A percentile compares a stretch with the other conserved stretches of the same genome.
These are phyloP conservation scores for Ectemnius lituratus DNA, from an alignment of 2,888 invertebrate species.

Conservation along the genomic window DNA sequence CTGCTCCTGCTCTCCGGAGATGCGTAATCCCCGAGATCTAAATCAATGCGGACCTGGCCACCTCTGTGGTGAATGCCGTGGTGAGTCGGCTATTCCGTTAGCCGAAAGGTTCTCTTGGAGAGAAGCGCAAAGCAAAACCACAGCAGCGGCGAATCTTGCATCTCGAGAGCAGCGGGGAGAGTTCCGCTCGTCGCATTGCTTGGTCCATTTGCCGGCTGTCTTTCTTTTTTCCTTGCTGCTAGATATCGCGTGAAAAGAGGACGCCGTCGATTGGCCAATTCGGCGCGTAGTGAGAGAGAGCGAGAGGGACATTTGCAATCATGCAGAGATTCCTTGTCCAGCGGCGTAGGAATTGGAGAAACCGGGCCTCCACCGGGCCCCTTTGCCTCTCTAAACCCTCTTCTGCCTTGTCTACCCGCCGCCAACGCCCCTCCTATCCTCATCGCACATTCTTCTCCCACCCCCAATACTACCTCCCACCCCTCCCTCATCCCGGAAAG, in stretches of 20 bases:
- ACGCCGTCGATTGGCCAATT: conserved; percentile 25
- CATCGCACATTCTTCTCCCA: not conserved
- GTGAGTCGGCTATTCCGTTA: not conserved
- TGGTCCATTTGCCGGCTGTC: not conserved
- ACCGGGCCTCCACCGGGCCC: not conserved
- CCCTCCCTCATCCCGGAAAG: not conserved
- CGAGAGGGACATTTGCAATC: conserved; percentile 35
- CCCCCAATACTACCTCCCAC: not conserved
- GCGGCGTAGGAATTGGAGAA: conserved; percentile 27
- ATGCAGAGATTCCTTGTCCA: conserved; percentile 31
- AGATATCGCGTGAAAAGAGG: conserved; percentile 18
- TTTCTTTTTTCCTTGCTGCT: conserved; percentile 8
- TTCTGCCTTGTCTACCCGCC: not conserved
- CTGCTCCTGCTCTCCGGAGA: not conserved
- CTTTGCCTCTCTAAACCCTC: conserved; percentile 11
- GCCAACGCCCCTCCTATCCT: too few species aligned
- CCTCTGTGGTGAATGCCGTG: not conserved
- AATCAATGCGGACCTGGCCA: conserved; percentile 17
- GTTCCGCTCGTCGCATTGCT: not conserved
- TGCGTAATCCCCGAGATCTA: conserved; percentile 9
- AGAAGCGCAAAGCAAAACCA: not conserved
- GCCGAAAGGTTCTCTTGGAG: not conserved
- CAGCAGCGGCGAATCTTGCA: not conserved
- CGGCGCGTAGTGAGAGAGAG: conserved; percentile 21
- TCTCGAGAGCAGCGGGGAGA: not conserved